These are phyloP conservation scores for Diaprepes abbreviatus DNA, from an alignment of 2,888 invertebrate genomes.

Conservation along the genomic window DNA sequence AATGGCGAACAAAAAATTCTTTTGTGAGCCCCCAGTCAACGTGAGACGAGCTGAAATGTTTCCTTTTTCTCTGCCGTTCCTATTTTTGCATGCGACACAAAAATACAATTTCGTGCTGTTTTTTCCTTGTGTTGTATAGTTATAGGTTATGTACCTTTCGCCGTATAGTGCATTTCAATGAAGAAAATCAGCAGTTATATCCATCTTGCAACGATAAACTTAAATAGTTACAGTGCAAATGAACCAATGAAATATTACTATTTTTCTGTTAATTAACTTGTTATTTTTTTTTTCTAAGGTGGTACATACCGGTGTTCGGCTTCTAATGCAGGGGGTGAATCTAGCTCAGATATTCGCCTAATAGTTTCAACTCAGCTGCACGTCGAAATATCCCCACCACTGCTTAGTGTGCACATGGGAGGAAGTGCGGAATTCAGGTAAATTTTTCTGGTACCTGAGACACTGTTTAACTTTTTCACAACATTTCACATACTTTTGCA, in stretches of 20 bases:
- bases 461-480: too few species aligned
- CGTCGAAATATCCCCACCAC: slow-evolving; percentile 76
- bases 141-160: neutral
- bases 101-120: neutral
- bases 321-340: slow-evolving; percentile 79
- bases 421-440: slow-evolving; percentile 77
- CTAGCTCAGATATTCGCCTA: slow-evolving; percentile 77
- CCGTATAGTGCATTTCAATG: neutral
- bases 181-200: neutral
- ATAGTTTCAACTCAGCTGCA: slow-evolving; percentile 77
- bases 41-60: slow-evolving; percentile 1
- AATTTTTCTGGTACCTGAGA: too few species aligned
- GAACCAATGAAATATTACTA: too few species aligned
- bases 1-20: slow-evolving; percentile 7
- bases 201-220: too few species aligned
- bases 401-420: slow-evolving; percentile 81
- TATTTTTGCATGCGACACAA: neutral
- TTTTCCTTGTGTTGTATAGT: neutral
- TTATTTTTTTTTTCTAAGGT: slow-evolving; percentile 62
- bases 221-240: too few species aligned
- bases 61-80: neutral
- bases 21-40: neutral
- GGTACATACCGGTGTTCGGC: slow-evolving; percentile 79
- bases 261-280: slow-evolving; percentile 25
- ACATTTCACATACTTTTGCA: too few species aligned